Base-by-base conservation (phyloP, 2,888 invertebrate genomes). In the Oxytorus armatus region DNA sequence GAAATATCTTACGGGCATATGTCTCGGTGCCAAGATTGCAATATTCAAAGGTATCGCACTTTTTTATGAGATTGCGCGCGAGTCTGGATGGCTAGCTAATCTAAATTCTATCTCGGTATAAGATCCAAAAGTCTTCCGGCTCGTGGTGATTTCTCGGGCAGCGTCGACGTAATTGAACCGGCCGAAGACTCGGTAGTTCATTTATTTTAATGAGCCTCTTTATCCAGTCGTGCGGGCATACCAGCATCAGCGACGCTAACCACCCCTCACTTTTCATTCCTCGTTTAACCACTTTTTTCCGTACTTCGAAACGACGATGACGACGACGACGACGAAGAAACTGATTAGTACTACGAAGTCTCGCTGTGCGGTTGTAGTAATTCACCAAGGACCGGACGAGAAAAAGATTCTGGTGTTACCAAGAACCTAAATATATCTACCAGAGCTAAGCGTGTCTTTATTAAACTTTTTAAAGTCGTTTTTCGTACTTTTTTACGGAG, bases 131-230 rank as follows among this genome's bases (percentile, higher is more conserved):
- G 57, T 57, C 61, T 74, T 74, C 49, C 36, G 63, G 21, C 14
- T 29, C 55, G 11, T n/a, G 69, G 69, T 65, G 73, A 73, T 65
- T 65, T 57, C 68, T 39, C 36, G 33, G 8, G 47, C 69, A n/a
- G n/a, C 44, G 68, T 70, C 79, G 69, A 75, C 83, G 78, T 88
- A 87, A 88, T 88, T 88, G 82, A 83, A 82, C 84, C 68, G 39
- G 80, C 81, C 83, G 83, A 85, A 83, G 83, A 75, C 81, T 81
- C 82, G 72, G 84, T 84, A 85, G 81, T 85, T 79, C 84, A 88
- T 86, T 87, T 87, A 87, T 88, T 86, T 85, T 86, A 87, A 88
- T 88, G 83, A 83, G 85, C 61, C 75, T 79, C 72, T 79, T 77
- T 74, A 76, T 68, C 77, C 77, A 74, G 79, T 63, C 74, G 61